These are phyloP conservation scores for Danio tinwini DNA, from an alignment of 2,797 vertebrate genomes.

Conservation along the genomic window DNA sequence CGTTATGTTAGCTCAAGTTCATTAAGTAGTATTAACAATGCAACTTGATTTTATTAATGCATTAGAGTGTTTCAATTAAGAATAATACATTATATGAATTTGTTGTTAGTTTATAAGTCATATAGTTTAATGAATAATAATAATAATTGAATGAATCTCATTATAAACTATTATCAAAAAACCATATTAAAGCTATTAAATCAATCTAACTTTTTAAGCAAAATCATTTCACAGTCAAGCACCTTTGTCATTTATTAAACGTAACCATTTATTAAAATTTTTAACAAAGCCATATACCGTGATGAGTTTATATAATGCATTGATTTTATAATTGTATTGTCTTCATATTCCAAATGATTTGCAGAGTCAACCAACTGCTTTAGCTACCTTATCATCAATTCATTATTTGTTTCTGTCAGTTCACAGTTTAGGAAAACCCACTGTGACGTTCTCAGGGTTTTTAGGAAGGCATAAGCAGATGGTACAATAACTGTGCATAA, in stretches of 20 bases:
- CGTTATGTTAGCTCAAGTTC: too few relatives aligned
- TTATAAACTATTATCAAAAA: not conserved
- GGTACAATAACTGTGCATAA: not conserved
- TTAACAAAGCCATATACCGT: not conserved
- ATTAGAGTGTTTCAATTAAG: too few relatives aligned
- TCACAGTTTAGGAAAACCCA: conserved; percentile 43
- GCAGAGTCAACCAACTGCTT: conserved; percentile 53
- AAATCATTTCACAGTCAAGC: not conserved
- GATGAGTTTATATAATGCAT: conserved; percentile 60
- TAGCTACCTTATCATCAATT: conserved; percentile 49
- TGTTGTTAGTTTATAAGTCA: too few relatives aligned
- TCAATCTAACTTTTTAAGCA: not conserved
- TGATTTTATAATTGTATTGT: conserved; percentile 57
- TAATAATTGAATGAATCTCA: too few relatives aligned
- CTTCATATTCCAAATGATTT: conserved; percentile 54
- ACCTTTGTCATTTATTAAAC: not conserved
- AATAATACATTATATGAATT: too few relatives aligned
- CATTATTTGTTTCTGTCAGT: conserved; percentile 49
- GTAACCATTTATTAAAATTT: not conserved
- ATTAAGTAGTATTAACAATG: too few relatives aligned
- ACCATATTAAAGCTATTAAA: not conserved
- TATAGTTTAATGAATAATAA: too few relatives aligned
- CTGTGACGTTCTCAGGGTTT: conserved; percentile 8
- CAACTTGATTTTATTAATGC: too few relatives aligned
- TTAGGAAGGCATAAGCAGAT: conserved; percentile 2